A percentile compares a stretch with the other conserved stretches of the same genome.
phyloP scores from a whole-genome alignment of 1,140 invertebrate genomes.

The Acromyrmex echinatior region DNA sequence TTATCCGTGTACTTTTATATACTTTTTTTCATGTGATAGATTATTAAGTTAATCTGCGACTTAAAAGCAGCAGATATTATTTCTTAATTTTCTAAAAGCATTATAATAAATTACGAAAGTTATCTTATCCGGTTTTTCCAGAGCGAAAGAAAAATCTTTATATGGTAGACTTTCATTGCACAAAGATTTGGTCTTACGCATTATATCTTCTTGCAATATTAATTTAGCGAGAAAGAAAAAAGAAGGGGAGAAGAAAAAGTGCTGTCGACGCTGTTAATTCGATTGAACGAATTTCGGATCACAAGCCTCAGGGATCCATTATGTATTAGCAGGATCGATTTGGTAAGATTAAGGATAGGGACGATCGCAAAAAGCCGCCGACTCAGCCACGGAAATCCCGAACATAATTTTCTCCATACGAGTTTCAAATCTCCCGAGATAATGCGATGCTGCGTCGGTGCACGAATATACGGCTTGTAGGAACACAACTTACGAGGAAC shows the following conservation, averaged over 20 bases:
- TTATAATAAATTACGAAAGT: neutral
- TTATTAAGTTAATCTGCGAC: neutral
- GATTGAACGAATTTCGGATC: constrained; percentile 77
- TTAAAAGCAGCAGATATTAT: neutral
- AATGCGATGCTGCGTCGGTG: constrained; percentile 58
- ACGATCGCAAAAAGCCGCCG: constrained; percentile 56
- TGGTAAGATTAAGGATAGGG: constrained; percentile 67
- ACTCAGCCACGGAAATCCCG: constrained; percentile 67
- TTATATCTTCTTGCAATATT: constrained; percentile 75
- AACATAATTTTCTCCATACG: constrained; percentile 67
- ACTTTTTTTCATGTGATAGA: neutral
- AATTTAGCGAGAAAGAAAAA: constrained; percentile 61
- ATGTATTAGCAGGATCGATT: constrained; percentile 79
- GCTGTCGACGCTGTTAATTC: constrained; percentile 79
- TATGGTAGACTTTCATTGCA: neutral
- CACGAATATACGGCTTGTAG: constrained; percentile 29
- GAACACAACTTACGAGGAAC: constrained; percentile 20
- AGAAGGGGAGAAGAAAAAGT: constrained; percentile 69
- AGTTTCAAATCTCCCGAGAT: constrained; percentile 65
- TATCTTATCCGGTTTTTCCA: neutral
- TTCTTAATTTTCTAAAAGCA: neutral
- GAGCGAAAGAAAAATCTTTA: neutral
- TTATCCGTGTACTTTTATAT: neutral
- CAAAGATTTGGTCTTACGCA: constrained; percentile 22
- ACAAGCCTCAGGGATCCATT: constrained; percentile 78